These are phyloP conservation scores for Stegostoma tigrinum DNA, from an alignment of 2,113 vertebrate genomes.

Conservation along the genomic window DNA sequence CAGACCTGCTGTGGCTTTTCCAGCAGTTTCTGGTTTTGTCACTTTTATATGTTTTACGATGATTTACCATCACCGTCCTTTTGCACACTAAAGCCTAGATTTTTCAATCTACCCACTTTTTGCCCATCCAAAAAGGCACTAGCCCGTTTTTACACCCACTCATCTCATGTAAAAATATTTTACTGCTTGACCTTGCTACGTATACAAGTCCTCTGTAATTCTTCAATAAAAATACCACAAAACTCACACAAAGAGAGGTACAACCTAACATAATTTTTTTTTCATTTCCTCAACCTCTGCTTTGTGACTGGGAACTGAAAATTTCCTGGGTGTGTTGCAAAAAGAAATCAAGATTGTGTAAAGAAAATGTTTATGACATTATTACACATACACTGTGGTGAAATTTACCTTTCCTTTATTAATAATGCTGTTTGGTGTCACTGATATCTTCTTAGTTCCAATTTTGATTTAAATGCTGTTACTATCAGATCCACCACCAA, in stretches of 20 bases:
- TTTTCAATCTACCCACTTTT: background rate
- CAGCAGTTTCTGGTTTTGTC: no score
- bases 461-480: background rate
- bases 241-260: background rate
- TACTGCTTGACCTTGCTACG: background rate
- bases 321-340: background rate
- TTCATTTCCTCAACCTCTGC: background rate
- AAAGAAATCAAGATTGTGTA: background rate
- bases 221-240: background rate
- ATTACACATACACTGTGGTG: background rate
- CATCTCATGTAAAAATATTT: background rate
- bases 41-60: background rate
- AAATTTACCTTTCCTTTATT: background rate
- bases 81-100: background rate
- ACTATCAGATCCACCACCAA: background rate
- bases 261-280: background rate
- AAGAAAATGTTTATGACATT: background rate
- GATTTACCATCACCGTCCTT: background rate
- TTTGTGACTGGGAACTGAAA: background rate
- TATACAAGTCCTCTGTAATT: no score
- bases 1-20: no score
- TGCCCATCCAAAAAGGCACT: background rate
- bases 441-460: background rate
- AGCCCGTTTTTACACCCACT: background rate
- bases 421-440: background rate